phyloP scores from a whole-genome alignment of 1,140 invertebrate genomes.

The Myzus persicae region DNA sequence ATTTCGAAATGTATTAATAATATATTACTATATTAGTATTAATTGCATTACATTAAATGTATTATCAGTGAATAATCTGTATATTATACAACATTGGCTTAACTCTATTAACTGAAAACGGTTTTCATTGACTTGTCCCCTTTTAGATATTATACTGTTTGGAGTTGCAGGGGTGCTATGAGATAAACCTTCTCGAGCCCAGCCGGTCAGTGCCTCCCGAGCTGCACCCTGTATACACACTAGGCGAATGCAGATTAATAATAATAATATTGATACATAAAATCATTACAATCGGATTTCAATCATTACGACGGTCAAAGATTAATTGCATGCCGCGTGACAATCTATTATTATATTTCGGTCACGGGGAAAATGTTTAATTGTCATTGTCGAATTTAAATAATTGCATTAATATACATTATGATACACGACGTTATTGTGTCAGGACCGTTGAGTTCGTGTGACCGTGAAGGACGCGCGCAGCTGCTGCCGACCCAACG shows the following conservation, averaged over 20 bases:
- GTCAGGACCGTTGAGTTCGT: slow-evolving; percentile 4
- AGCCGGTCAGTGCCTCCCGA: not conserved
- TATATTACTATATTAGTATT: no score
- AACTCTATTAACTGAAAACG: no score
- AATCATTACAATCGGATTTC: not conserved
- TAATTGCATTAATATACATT: slow-evolving; percentile 5
- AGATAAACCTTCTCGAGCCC: not conserved
- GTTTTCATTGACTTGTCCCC: not conserved
- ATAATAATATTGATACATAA: not conserved
- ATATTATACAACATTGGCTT: no score
- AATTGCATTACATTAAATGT: no score
- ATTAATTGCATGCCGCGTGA: slow-evolving; percentile 12
- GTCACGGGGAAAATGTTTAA: slow-evolving; percentile 9
- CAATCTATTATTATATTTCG: slow-evolving; percentile 13
- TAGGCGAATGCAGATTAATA: not conserved
- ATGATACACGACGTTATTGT: slow-evolving; percentile 2
- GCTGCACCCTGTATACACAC: not conserved
- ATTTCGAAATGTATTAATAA: no score
- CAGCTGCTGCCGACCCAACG: not conserved
- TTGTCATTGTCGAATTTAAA: not conserved
- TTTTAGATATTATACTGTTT: not conserved
- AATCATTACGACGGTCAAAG: not conserved
- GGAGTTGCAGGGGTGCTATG: not conserved
- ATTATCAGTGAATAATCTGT: no score
- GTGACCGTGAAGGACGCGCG: not conserved